Percentiles rank a stretch among this genome's conserved stretches.
Evolutionary conservation across 2,113 vertebrate species (phyloP).

Genomic region (Poeciliopsis occidentalis): DNA sequence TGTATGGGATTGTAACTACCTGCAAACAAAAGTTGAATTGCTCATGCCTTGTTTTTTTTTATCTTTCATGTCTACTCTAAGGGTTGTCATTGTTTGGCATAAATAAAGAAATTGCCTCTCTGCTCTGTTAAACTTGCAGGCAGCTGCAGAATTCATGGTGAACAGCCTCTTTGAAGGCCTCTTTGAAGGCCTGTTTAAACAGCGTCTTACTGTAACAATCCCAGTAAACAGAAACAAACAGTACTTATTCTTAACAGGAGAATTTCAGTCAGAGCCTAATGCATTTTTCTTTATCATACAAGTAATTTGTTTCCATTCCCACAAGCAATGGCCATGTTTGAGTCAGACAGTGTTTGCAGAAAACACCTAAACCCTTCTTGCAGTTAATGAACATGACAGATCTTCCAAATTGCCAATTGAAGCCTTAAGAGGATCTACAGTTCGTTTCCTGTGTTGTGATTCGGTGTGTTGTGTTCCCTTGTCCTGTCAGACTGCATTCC

Average conservation of each 20-base stretch:
- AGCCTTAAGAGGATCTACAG: conserved; percentile 32
- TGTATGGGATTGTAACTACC: background rate
- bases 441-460: conserved; percentile 20
- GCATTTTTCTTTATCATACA: background rate
- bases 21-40: background rate
- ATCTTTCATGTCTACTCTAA: background rate
- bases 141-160: no score
- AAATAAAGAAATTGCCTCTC: background rate
- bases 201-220: background rate
- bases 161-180: background rate
- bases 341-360: conserved; percentile 8
- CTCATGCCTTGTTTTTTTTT: background rate
- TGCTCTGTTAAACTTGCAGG: background rate
- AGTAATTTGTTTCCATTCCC: background rate
- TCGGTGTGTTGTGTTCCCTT: conserved; percentile 23
- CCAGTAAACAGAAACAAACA: background rate
- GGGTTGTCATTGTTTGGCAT: background rate
- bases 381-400: conserved; percentile 36
- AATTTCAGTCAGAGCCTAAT: background rate
- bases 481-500: conserved; percentile 34
- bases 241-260: background rate
- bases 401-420: conserved; percentile 26
- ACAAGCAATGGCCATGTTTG: background rate
- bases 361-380: background rate
- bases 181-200: background rate